Percentiles rank a stretch among this genome's conserved stretches.
phyloP scores from a whole-genome alignment of 53 echinoderm and acorn worm genomes.

The Luidia sarsii region DNA sequence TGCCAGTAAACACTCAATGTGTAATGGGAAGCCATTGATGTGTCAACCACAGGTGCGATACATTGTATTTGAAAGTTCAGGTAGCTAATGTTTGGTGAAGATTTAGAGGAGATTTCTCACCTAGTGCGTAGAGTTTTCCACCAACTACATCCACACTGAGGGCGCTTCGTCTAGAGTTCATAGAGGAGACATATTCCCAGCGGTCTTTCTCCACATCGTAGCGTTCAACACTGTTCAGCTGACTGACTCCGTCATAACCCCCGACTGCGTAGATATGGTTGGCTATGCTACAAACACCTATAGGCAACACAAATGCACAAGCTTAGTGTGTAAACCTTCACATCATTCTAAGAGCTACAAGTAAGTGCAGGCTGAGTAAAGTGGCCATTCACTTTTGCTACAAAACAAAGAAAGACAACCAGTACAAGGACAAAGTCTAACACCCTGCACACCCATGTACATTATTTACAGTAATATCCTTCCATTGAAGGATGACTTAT shows the following conservation, averaged over 20 bases:
- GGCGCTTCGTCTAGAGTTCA: slow-evolving; percentile 96
- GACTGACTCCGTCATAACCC: slow-evolving; percentile 91
- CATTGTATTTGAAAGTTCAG: not conserved
- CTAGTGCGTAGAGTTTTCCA: slow-evolving; percentile 91
- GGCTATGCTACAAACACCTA: slow-evolving; percentile 81
- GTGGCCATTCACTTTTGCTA: too few relatives aligned
- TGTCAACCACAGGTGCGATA: too few relatives aligned
- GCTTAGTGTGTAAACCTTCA: too few relatives aligned
- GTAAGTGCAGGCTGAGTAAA: too few relatives aligned
- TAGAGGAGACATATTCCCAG: slow-evolving; percentile 85
- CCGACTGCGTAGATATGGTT: slow-evolving; percentile 90
- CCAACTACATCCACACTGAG: slow-evolving; percentile 97
- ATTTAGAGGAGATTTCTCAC: slow-evolving; percentile 23
- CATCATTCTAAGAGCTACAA: too few relatives aligned
- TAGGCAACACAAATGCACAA: not conserved
- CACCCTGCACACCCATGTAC: too few relatives aligned
- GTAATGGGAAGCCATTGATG: too few relatives aligned
- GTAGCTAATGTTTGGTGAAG: not conserved
- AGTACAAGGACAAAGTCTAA: too few relatives aligned
- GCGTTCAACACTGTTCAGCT: slow-evolving; percentile 91
- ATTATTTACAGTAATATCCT: too few relatives aligned
- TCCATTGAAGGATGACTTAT: too few relatives aligned
- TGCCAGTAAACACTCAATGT: too few relatives aligned
- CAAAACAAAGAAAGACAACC: too few relatives aligned
- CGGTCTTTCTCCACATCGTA: slow-evolving; percentile 82